Base-by-base conservation (phyloP, 2,113 vertebrate species). In the Reinhardtius hippoglossoides region DNA sequence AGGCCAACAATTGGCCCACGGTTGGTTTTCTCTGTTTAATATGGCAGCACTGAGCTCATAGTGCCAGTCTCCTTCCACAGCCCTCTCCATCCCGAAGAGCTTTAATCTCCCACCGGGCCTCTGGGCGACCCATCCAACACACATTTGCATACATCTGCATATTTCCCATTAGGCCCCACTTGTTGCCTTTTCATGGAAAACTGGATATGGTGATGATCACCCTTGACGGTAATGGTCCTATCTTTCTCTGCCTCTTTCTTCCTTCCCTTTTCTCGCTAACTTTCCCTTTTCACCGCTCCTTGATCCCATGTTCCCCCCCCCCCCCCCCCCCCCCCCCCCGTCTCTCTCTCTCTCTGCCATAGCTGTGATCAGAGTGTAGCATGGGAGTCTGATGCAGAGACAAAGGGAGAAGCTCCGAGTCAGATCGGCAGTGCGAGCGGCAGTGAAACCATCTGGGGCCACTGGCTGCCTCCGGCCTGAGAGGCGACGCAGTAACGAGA, bases 81-180 rank as follows among this genome's bases (percentile, higher is more conserved):
- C 63, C 83, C 86, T 87, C 91, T 92, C 85, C 86, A 89, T 86
- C 82, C 87, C 78, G 10, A 83, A 92, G 89, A 87, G 90, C 89
- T 90, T 88, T 93, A 88, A 94, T 93, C 88, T 89, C 85, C 89
- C 90, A 77, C 80, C 74, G 87, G 85, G 86, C 91, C 88, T 81
- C 83, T 87, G 81, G 87, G 89, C 85, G 74, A 82, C 84, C 90
- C 86, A 86, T 92, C 87, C 82, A 91, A 77, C 85, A 46, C 14
- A 50, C 83, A 93, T 92, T 93, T 91, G 87, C 92, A 94, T 93
- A 92, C 71, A 94, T 94, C 89, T 94, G 85, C 92, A 94, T 94
- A 91, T 93, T 92, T 92, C 79, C 86, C 89, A 90, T 93, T 90
- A 90, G 86, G 81, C 85, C 84, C 81, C 89, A 91, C 89, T 92